phyloP scores from a whole-genome alignment of 2,888 invertebrate genomes.

The Apodemia hepburni region DNA sequence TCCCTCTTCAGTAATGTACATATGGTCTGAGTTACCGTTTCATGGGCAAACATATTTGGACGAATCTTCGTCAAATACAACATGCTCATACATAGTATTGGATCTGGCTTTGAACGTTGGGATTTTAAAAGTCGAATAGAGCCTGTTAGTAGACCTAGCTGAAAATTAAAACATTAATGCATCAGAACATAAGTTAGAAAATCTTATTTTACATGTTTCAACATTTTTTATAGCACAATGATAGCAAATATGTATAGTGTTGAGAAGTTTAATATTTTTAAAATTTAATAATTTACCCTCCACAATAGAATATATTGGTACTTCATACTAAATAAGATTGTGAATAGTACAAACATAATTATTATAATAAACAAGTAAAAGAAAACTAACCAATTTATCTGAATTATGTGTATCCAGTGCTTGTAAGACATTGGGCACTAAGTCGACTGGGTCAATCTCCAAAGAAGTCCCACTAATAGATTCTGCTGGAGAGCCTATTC shows the following conservation, averaged over 20 bases:
- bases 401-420: slow-evolving; percentile 89
- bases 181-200: not conserved
- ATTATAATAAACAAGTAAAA: not conserved
- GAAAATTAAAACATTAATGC: slow-evolving; percentile 26
- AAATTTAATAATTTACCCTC: too few species aligned
- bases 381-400: slow-evolving; percentile 84
- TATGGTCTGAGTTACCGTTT: slow-evolving; percentile 87
- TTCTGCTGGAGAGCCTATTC: slow-evolving; percentile 70
- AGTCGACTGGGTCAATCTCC: slow-evolving; percentile 90
- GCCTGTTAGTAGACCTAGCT: slow-evolving; percentile 90
- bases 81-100: slow-evolving; percentile 87
- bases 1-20: slow-evolving; percentile 91
- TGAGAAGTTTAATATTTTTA: too few species aligned
- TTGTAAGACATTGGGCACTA: slow-evolving; percentile 87
- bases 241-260: not conserved
- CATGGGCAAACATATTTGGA: slow-evolving; percentile 87
- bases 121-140: slow-evolving; percentile 89
- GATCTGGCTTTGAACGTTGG: slow-evolving; percentile 91
- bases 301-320: too few species aligned
- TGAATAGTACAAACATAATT: too few species aligned
- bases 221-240: too few species aligned
- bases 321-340: too few species aligned
- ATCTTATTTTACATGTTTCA: too few species aligned
- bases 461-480: slow-evolving; percentile 78
- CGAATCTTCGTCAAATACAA: slow-evolving; percentile 90